Conservation (phyloP, 2,797 vertebrate species). For the Cyprinodon diabolis region DNA sequence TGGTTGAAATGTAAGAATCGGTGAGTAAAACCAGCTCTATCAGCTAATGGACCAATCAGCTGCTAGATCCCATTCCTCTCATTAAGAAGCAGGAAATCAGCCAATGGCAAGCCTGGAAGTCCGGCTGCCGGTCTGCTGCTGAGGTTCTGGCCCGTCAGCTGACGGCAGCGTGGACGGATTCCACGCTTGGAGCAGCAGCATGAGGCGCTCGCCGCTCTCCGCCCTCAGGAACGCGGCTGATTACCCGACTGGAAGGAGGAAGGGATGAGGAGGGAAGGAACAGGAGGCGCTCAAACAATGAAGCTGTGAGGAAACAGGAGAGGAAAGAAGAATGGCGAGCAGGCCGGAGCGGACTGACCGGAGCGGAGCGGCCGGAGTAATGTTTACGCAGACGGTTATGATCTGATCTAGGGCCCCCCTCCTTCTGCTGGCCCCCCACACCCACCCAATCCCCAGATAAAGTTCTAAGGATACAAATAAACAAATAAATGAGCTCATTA, state of each 20-base stretch:
- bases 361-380: no score
- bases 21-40: not conserved
- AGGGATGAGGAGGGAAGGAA: slow-evolving; percentile 37
- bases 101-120: slow-evolving; percentile 4
- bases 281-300: slow-evolving; percentile 36
- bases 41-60: not conserved
- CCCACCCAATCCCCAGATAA: not conserved
- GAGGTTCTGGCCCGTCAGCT: not conserved
- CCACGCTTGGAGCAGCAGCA: slow-evolving; percentile 8
- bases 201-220: not conserved
- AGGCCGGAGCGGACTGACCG: no score
- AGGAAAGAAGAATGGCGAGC: slow-evolving; percentile 18
- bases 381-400: no score
- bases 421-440: no score
- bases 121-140: not conserved
- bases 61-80: not conserved
- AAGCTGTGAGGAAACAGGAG: slow-evolving; percentile 45
- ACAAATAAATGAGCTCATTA: not conserved
- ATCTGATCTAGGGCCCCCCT: no score
- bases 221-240: not conserved
- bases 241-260: slow-evolving; percentile 1
- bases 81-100: not conserved
- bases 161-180: not conserved
- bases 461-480: not conserved
- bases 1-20: not conserved